Evolutionary conservation across 2,797 vertebrate genomes (phyloP), one percentile per base, ranked within the genome.

Genomic region (Dipus sagitta): DNA sequence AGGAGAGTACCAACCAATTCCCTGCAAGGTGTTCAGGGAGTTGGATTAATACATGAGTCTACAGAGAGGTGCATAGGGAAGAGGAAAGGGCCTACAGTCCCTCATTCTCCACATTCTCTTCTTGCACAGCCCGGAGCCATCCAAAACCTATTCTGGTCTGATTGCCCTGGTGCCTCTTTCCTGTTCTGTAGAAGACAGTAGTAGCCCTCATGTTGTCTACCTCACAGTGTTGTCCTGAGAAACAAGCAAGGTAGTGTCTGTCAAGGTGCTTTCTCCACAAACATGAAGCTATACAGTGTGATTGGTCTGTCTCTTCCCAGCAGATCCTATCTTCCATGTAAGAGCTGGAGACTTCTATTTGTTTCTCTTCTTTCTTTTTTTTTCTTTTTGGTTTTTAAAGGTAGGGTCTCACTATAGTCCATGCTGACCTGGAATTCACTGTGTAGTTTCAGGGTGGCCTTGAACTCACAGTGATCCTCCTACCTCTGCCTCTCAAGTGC

Each of bases 71-170:
- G 15, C 42, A 58, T 9, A 18, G 21, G 52, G 58, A 80, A 91
- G 3, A 42, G 91, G 54, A 77, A 87, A 8, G 7, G 65, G 15
- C 13, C 83, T 42, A 11, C 14, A 21, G 24, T n/a, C 47, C 26
- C 87, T 92, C 64, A 34, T 54, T 84, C 32, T 84, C 23, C 18
- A 12, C 32, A 64, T 17, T 58, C 4, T 38, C 58, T 77, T 83
- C 32, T 58, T 86, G 75, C 32, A 30, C 68, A 52, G 80, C 12
- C 21, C 68, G 52, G 60, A 76, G 76, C 64, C 23, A 34, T 71
- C 72, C 90, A 17, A 70, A 93, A 88, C n/a, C 24, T 60, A 74
- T 89, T 47, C 47, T 47, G 8, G 47, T 34, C 86, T 83, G 32
- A 78, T 70, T 23, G 4, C 30, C 42, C 47, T 17, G 4, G 6